phyloP scores from a whole-genome alignment of 2,888 invertebrate genomes.

The Stenotaenia linearis region DNA sequence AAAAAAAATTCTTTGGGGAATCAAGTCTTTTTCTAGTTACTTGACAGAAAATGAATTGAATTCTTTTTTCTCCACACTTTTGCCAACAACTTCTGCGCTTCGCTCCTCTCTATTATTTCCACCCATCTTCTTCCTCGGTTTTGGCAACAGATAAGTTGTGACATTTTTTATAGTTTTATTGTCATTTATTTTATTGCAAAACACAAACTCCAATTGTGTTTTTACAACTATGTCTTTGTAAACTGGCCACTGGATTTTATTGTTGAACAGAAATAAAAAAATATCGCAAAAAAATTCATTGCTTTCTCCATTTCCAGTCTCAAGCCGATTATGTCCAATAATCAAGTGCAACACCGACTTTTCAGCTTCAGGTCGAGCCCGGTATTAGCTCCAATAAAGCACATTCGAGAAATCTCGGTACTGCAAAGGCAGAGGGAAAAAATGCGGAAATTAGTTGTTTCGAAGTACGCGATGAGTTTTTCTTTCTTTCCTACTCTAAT shows the following conservation, averaged over 20 bases:
- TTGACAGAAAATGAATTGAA: constrained; percentile 12
- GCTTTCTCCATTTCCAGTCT: neutral
- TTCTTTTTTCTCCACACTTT: neutral
- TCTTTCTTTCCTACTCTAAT: neutral
- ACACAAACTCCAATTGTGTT: neutral
- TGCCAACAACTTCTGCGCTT: neutral
- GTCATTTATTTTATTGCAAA: neutral
- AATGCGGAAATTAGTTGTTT: neutral
- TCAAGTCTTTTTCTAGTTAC: neutral
- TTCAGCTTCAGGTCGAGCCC: neutral
- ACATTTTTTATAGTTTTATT: neutral
- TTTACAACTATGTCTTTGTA: neutral
- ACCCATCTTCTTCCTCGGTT: neutral
- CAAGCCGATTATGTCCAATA: neutral
- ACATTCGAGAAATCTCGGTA: neutral
- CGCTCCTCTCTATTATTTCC: neutral
- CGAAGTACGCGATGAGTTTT: neutral
- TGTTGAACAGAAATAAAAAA: neutral
- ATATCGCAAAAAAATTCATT: neutral
- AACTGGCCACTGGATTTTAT: neutral
- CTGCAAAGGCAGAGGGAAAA: neutral
- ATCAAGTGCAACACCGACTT: neutral
- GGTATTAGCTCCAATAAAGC: neutral
- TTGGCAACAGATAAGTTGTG: constrained; percentile 10
- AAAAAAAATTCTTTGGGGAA: neutral